Percentiles rank a stretch among this genome's conserved stretches.
Conservation (phyloP, 2,797 vertebrate genomes). For the Alfaro cultratus region DNA sequence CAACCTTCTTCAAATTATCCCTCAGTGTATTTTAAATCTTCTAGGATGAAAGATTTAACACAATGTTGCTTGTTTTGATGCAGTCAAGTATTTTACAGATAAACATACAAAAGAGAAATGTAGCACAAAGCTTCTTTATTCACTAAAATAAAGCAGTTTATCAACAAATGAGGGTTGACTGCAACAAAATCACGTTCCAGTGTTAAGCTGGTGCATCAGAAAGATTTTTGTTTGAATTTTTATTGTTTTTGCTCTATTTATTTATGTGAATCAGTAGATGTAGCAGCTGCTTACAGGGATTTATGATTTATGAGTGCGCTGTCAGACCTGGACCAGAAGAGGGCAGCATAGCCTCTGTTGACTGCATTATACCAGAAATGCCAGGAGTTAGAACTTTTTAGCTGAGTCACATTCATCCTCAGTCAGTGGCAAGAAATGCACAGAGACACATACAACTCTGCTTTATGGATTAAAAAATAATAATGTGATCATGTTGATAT, state of each 20-base stretch:
- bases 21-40: background rate
- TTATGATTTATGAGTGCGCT: background rate
- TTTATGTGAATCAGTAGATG: background rate
- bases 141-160: background rate
- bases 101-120: background rate
- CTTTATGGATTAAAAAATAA: background rate
- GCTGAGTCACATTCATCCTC: background rate
- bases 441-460: no score
- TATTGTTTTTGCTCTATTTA: background rate
- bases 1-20: background rate
- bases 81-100: background rate
- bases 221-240: background rate
- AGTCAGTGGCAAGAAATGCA: background rate
- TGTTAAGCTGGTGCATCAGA: background rate
- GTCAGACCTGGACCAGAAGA: background rate
- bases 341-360: background rate
- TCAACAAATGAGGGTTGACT: background rate
- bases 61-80: background rate
- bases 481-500: background rate
- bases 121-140: background rate
- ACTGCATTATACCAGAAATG: background rate
- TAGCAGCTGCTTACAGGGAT: background rate
- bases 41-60: background rate
- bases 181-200: background rate
- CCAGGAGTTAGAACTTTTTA: background rate